Evolutionary conservation across 2,797 vertebrate species (phyloP), one percentile per base, ranked within the genome.

Genomic region (Sebastes oblongus): DNA sequence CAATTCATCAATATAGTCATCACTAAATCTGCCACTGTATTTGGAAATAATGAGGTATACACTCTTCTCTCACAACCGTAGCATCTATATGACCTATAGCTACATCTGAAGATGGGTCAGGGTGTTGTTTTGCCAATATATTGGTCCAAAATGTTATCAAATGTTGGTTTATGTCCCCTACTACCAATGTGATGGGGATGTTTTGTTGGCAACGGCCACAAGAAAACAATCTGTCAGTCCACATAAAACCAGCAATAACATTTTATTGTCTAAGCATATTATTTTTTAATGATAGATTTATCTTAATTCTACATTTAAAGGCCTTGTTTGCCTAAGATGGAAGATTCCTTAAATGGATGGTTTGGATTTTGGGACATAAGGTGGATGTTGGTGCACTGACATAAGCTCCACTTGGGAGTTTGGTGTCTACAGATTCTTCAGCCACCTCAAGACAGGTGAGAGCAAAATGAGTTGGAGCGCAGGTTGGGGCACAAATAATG

Each of bases 11-110:
- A 62, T 76, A 64, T 13, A 80, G 56, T 62, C 14, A 34, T 60
- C 58, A 52, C 13, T 75, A 66, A 77, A 77, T 67, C 6, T 71
- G 25, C 30, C 80, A 61, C n/a, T 86, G 55, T 66, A 34, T 77
- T 75, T 78, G 59, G 29, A 67, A 81, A 82, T 78, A 50, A 83
- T 62, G 32, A 78, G 29, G n/a, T 70, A 13, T 8, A 29, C 12
- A 39, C 8, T 24, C 25, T 34, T 66, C 11, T 22, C 11, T 83
- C 32, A 65, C 20, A 8, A 36, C 27, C 8, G 6, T 12, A 20
- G 16, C 24, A 18, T 25, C 4, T 29, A 5, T 66, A 10, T 62
- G 32, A 81, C n/a, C 50, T 24, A 18, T 5, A 66, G 68, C 14
- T 70, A 52, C 58, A 59, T 66, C 18, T 55, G 8, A 80, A 67